Conservation (phyloP, 1,140 invertebrate genomes). For the Nasonia giraulti region DNA sequence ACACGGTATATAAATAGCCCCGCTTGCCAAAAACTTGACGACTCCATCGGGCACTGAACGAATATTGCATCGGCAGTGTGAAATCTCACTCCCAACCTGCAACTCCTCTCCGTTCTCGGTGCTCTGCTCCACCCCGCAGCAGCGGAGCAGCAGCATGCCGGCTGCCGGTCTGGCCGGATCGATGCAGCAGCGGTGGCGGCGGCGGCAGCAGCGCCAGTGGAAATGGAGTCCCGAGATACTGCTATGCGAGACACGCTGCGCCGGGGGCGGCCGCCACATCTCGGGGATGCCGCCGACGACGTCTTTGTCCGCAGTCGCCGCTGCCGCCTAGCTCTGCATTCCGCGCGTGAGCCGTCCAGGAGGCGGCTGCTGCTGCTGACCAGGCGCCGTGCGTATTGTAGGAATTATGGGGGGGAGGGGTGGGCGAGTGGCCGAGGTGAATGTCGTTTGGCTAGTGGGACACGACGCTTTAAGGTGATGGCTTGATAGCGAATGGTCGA, state of each 20-base stretch:
- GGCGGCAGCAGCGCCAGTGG: neutral
- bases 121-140: neutral
- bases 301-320: neutral
- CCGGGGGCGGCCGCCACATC: neutral
- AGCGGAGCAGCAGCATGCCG: neutral
- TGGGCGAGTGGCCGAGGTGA: neutral
- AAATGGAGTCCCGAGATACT: conserved; percentile 12
- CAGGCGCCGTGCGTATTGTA: neutral
- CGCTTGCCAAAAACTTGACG: too few species aligned
- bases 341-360: neutral
- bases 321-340: neutral
- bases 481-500: neutral
- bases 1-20: too few species aligned
- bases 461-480: conserved; percentile 3
- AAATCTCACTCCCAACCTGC: neutral
- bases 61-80: too few species aligned
- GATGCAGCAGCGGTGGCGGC: neutral
- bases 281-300: conserved; percentile 8
- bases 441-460: conserved; percentile 3
- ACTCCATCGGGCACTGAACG: too few species aligned
- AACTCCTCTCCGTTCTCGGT: neutral
- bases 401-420: neutral
- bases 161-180: conserved; percentile 1
- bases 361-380: neutral
- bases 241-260: conserved; percentile 11